These are phyloP conservation scores for Drosophila takahashii DNA, from an alignment of 1,140 invertebrate species.

Conservation along the genomic window DNA sequence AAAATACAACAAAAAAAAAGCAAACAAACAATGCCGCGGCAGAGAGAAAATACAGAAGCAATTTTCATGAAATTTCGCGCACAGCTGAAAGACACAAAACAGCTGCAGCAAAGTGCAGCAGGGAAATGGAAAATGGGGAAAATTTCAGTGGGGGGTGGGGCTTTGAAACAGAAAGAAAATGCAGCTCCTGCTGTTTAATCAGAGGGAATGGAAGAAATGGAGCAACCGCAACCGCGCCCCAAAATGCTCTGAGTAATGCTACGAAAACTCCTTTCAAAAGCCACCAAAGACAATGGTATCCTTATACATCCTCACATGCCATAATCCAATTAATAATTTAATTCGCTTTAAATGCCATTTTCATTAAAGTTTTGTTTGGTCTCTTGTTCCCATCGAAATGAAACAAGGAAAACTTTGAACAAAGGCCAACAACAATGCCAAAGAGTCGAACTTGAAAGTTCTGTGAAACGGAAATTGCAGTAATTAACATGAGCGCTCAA, in stretches of 20 bases:
- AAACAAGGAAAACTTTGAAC: slow-evolving; percentile 43
- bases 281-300: slow-evolving; percentile 15
- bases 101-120: slow-evolving; percentile 67
- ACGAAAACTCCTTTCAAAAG: slow-evolving; percentile 30
- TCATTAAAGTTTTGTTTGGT: slow-evolving; percentile 35
- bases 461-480: slow-evolving; percentile 57
- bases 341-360: slow-evolving; percentile 58
- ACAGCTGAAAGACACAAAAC: slow-evolving; percentile 74
- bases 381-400: slow-evolving; percentile 16
- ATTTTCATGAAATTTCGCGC: slow-evolving; percentile 72
- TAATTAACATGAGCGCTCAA: slow-evolving; percentile 62
- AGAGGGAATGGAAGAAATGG: slow-evolving; percentile 12
- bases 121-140: slow-evolving; percentile 50
- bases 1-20: slow-evolving; percentile 12
- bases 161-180: slow-evolving; percentile 3
- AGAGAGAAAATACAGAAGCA: slow-evolving; percentile 49
- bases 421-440: slow-evolving; percentile 35
- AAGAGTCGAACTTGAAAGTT: slow-evolving; percentile 50
- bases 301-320: slow-evolving; percentile 35
- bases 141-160: slow-evolving; percentile 8
- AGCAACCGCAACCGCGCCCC: slow-evolving; percentile 23
- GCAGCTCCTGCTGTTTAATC: slow-evolving; percentile 32
- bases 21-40: slow-evolving; percentile 31
- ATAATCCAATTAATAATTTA: slow-evolving; percentile 62
- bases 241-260: slow-evolving; percentile 10